Evolutionary conservation across 2,113 vertebrate species (phyloP).

Genomic region (Oreochromis niloticus): DNA sequence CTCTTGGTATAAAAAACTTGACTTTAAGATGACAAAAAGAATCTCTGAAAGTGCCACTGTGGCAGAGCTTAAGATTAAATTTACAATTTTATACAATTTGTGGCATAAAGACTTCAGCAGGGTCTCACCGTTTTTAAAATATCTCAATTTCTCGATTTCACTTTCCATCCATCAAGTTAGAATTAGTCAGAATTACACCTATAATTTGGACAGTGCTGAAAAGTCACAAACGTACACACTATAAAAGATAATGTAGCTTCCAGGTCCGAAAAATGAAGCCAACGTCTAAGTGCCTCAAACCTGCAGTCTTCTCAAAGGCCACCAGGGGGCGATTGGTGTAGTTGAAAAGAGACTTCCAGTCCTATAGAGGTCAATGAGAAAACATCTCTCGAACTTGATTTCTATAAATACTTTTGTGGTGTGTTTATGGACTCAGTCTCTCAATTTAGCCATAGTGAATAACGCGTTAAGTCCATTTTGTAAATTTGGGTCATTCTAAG

Average conservation of each 20-base stretch:
- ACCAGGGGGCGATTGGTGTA: accelerated
- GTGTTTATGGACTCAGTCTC: neutral
- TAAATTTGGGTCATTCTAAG: neutral
- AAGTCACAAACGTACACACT: neutral
- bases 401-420: neutral
- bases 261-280: accelerated
- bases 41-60: neutral
- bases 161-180: neutral
- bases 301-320: neutral
- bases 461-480: neutral
- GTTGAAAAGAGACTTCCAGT: accelerated
- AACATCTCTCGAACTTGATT: neutral
- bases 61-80: neutral
- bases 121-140: neutral
- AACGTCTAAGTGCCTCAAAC: accelerated
- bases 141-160: neutral
- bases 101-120: neutral
- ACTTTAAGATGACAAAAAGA: neutral
- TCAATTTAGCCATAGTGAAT: neutral
- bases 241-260: neutral
- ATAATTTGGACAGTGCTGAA: neutral
- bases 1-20: neutral
- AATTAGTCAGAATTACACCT: neutral
- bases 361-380: accelerated
- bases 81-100: neutral